Evolutionary conservation across 2,888 invertebrate genomes (phyloP).

Genomic region (Rhabditoides inermis): DNA sequence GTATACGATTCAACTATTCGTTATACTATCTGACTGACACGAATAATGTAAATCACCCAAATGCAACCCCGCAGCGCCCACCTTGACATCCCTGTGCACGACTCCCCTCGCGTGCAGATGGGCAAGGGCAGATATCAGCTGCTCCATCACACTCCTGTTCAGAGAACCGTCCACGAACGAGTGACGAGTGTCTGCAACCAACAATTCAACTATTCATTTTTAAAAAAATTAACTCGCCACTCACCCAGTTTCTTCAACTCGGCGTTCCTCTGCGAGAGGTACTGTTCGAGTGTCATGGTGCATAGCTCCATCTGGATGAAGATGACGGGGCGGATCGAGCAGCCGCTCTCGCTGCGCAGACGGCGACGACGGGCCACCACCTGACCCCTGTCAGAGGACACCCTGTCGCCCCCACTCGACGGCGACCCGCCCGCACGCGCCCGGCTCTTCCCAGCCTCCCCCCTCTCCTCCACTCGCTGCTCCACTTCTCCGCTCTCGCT

Average conservation of each 20-base stretch:
- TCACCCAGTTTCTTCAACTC: not conserved
- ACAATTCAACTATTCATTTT: not conserved
- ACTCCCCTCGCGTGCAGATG: conserved; percentile 53
- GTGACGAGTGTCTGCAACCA: conserved; percentile 4
- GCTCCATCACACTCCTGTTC: conserved; percentile 6
- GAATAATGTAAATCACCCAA: too few species aligned
- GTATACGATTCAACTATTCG: not conserved
- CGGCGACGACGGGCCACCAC: too few species aligned
- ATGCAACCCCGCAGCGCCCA: too few species aligned
- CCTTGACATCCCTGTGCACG: conserved; percentile 56
- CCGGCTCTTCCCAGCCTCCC: too few species aligned
- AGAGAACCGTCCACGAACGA: conserved; percentile 7
- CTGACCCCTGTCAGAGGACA: too few species aligned
- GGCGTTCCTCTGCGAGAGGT: conserved; percentile 50
- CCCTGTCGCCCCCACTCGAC: too few species aligned
- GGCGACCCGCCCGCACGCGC: too few species aligned
- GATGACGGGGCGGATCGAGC: conserved; percentile 27
- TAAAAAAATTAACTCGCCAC: not conserved
- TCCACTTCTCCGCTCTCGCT: too few species aligned
- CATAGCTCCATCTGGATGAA: conserved; percentile 57
- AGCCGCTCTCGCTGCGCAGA: too few species aligned
- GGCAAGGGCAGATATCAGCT: conserved; percentile 50
- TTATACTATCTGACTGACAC: too few species aligned
- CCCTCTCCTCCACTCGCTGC: too few species aligned
- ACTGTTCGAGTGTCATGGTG: conserved; percentile 51